A percentile compares a stretch with the other conserved stretches of the same genome.
Conservation (phyloP, 1,140 invertebrate genomes). For the Elymnias hypermnestra region DNA sequence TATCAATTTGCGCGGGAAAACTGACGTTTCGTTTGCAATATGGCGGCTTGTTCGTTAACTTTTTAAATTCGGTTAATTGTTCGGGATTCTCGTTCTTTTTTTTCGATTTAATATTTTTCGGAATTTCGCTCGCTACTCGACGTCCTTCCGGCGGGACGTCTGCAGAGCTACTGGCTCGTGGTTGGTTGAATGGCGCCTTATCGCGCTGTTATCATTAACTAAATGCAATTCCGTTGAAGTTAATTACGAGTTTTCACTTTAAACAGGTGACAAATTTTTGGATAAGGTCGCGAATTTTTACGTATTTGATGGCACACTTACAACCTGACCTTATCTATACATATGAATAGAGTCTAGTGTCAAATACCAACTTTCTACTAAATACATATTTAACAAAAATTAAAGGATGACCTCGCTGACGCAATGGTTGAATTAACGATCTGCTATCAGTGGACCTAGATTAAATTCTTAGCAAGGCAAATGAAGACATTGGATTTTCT, state of each 20-base stretch:
- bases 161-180: constrained; percentile 41
- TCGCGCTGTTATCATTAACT: constrained; percentile 40
- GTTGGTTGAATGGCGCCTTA: constrained; percentile 38
- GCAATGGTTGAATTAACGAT: too few species aligned
- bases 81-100: constrained; percentile 44
- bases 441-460: too few species aligned
- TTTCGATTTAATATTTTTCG: neutral
- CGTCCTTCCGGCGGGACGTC: constrained; percentile 46
- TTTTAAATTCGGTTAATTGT: constrained; percentile 46
- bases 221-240: constrained; percentile 28
- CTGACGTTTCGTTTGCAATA: constrained; percentile 28
- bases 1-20: constrained; percentile 13
- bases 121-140: constrained; percentile 24
- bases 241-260: constrained; percentile 21
- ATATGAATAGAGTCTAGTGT: too few species aligned
- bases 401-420: too few species aligned
- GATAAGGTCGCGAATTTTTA: neutral
- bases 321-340: too few species aligned
- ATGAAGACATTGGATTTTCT: too few species aligned
- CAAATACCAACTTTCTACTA: too few species aligned
- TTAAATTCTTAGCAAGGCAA: too few species aligned
- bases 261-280: constrained; percentile 7
- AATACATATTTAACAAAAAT: too few species aligned
- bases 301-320: too few species aligned
- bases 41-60: constrained; percentile 23